Evolutionary conservation across 2,797 vertebrate species (phyloP), one percentile per base, ranked within the genome.

Genomic region (Argyrosomus regius): DNA sequence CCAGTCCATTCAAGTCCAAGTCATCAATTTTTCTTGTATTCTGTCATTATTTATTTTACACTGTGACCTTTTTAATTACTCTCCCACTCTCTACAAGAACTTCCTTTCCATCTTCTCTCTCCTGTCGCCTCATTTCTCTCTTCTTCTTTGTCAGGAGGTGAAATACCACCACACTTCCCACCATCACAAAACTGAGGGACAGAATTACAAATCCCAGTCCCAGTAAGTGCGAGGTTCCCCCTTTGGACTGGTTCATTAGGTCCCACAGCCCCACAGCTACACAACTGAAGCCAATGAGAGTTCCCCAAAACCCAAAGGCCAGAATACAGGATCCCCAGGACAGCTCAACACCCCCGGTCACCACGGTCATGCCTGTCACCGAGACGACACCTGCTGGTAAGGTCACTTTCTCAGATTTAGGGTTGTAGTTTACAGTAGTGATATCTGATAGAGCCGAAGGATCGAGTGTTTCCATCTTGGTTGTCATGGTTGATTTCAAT

Each of bases 251-350:
- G 31, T 45, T 64, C 14, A 85, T 45, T 24, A 90, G 91, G 83
- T 95, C 91, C 94, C 94, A 95, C 28, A 95, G 53, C 3, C 95
- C 96, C 72, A 96, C 90, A 0, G 88, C 87, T 3, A 95, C 74
- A 7, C 94, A 91, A 41, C 95, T 96, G 60, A 96, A 22, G 45
- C 94, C 92, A 5, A 94, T 88, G 18, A 96, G 72, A 41, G 91
- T 93, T n/a, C 94, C 94, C 94, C 95, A 96, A 72, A 95, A 87
- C 1, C 91, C 93, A 50, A 96, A 95, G 5, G 94, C 94, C 90
- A 96, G 61, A 89, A 96, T 89, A 53, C 95, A 96, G 39, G 94
- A 94, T 6, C 91, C 73, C 31, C 95, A 96, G 71, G 94, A 94
- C 77, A 95, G 84, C 85, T 96, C 96, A 2, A 88, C 69, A 0